Evolutionary conservation across 2,113 vertebrate species (phyloP).

Genomic region (Haliaeetus leucogaster): DNA sequence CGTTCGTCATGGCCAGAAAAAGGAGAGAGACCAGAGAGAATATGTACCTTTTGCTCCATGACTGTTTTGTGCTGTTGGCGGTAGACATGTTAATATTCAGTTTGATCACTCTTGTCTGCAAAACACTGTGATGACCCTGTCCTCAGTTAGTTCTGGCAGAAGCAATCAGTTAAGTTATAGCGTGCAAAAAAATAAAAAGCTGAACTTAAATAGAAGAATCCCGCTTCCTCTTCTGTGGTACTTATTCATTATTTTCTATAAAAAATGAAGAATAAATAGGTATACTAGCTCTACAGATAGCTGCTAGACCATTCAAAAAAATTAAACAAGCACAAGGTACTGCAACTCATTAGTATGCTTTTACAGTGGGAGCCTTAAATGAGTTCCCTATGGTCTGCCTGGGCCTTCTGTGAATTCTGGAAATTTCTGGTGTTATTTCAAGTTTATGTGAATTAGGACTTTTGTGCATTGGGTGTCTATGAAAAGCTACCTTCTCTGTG

Average conservation of each 20-base stretch:
- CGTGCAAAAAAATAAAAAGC: not conserved
- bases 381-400: not conserved
- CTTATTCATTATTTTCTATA: not conserved
- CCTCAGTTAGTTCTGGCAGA: not conserved
- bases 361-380: not conserved
- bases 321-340: not conserved
- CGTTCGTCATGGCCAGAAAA: accelerated
- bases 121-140: not conserved
- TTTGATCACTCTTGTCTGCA: not conserved
- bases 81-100: not conserved
- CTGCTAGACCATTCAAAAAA: not conserved
- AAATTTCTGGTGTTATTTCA: not conserved
- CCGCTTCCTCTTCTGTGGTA: not conserved
- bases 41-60: not conserved
- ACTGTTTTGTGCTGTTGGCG: not conserved
- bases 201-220: not conserved
- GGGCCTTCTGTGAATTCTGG: not conserved
- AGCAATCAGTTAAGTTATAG: not conserved
- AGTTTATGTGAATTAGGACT: not conserved
- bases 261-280: not conserved
- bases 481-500: not conserved
- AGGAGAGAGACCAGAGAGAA: not conserved
- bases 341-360: not conserved
- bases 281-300: not conserved
- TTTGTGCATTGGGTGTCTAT: not conserved